Percentiles rank a stretch among this genome's conserved stretches.
These are phyloP conservation scores for Lasioglossum leucozonium DNA, from an alignment of 2,888 invertebrate species.

Conservation along the genomic window DNA sequence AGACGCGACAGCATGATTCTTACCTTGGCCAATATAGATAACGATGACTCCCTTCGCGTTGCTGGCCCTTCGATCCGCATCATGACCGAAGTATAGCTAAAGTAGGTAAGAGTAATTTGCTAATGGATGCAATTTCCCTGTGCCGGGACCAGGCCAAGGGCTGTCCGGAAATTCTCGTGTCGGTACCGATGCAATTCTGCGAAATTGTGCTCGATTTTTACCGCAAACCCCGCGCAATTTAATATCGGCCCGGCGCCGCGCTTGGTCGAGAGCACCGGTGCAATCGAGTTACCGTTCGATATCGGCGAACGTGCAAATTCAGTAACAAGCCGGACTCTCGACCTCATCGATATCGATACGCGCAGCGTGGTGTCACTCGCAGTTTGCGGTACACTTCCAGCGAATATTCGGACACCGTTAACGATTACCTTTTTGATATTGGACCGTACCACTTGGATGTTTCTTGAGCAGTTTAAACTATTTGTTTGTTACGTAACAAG, in stretches of 20 bases:
- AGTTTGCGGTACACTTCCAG: neutral
- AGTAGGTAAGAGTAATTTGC: conserved; percentile 65
- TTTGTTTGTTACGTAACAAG: too few species aligned
- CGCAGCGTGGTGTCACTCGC: neutral
- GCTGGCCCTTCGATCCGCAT: conserved; percentile 12
- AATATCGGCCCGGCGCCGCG: conserved; percentile 11
- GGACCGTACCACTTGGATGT: too few species aligned
- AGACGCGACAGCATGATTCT: conserved; percentile 27
- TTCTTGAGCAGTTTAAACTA: too few species aligned
- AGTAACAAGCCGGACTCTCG: neutral
- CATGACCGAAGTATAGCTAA: conserved; percentile 25
- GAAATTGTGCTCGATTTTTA: conserved; percentile 53
- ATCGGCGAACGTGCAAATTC: neutral
- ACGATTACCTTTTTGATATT: too few species aligned
- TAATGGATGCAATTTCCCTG: conserved; percentile 70
- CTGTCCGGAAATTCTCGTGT: conserved; percentile 26
- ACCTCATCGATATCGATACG: neutral
- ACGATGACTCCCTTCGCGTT: conserved; percentile 48
- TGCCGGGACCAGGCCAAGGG: neutral
- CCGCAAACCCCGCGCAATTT: conserved; percentile 17
- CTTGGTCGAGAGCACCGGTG: neutral
- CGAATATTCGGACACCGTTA: too few species aligned
- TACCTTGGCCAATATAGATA: conserved; percentile 56
- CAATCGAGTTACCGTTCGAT: conserved; percentile 7
- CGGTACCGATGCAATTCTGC: conserved; percentile 51